Percentiles rank a stretch among this genome's conserved stretches.
Evolutionary conservation across 2,797 vertebrate genomes (phyloP).

Genomic region (Hippoglossus hippoglossus): DNA sequence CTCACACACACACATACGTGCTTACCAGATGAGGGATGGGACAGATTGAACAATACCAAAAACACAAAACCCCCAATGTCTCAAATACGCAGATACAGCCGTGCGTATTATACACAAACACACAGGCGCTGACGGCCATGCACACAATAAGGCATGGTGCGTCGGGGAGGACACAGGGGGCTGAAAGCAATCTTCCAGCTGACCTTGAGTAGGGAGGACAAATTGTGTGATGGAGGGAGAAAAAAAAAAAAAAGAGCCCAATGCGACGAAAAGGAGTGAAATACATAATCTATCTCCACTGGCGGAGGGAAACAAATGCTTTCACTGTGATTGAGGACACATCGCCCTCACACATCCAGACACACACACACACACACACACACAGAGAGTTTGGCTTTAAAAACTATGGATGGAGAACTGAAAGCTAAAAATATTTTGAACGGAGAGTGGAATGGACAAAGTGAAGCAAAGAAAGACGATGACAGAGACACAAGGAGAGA

Average conservation of each 20-base stretch:
- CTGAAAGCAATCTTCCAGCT: conserved; percentile 84
- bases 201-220: conserved; percentile 85
- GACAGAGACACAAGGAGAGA: conserved; percentile 29
- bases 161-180: conserved; percentile 76
- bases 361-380: not conserved
- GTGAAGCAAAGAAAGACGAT: conserved; percentile 16
- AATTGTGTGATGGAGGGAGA: conserved; percentile 68
- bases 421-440: conserved; percentile 63
- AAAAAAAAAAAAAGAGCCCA: conserved; percentile 45
- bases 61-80: conserved; percentile 35
- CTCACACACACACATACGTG: conserved; percentile 8
- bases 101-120: conserved; percentile 51
- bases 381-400: conserved; percentile 44
- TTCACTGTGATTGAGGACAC: conserved; percentile 81
- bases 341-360: conserved; percentile 59
- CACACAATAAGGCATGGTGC: conserved; percentile 66
- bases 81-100: conserved; percentile 49
- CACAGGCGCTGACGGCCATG: conserved; percentile 47
- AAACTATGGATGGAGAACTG: conserved; percentile 35
- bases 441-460: conserved; percentile 21
- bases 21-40: conserved; percentile 53
- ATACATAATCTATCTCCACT: conserved; percentile 80
- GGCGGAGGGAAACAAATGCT: conserved; percentile 76
- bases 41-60: conserved; percentile 50
- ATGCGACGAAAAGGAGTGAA: conserved; percentile 75